phyloP scores from a whole-genome alignment of 2,113 vertebrate genomes.

The Lepus americanus region DNA sequence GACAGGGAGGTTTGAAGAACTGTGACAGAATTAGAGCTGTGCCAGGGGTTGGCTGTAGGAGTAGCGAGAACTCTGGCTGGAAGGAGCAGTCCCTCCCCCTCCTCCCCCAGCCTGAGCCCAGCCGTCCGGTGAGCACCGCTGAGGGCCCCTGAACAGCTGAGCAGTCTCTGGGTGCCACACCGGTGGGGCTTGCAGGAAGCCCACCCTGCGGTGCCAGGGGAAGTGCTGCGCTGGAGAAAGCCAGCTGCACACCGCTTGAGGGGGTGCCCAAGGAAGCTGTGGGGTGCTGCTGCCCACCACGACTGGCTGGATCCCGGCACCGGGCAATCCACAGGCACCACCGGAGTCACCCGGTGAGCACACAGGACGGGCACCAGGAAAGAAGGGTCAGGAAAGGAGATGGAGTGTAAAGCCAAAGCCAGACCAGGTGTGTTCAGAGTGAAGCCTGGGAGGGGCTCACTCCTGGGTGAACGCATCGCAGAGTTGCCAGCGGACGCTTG shows the following conservation, averaged over 20 bases:
- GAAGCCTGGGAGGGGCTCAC: too few relatives aligned
- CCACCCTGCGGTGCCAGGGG: too few relatives aligned
- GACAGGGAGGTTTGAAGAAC: neutral
- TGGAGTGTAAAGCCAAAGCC: too few relatives aligned
- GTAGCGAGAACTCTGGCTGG: neutral
- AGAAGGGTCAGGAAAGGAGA: neutral
- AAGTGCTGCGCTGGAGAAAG: neutral
- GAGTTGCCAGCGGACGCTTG: too few relatives aligned
- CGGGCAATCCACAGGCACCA: accelerated
- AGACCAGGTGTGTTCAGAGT: too few relatives aligned
- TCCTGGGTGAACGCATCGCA: too few relatives aligned
- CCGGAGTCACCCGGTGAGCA: neutral
- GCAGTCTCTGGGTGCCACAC: too few relatives aligned
- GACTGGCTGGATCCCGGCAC: neutral
- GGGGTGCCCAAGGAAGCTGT: neutral
- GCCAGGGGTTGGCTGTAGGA: neutral
- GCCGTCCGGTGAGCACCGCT: neutral
- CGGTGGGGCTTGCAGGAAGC: neutral
- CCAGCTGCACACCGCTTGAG: neutral
- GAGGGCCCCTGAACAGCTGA: neutral
- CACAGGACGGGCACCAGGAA: neutral
- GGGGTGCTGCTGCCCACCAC: neutral
- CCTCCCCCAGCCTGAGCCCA: neutral
- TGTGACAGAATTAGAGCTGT: neutral
- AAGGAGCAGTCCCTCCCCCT: neutral